Percentiles rank a stretch among this genome's conserved stretches.
phyloP scores from a whole-genome alignment of 1,140 invertebrate genomes.

The Cardiocondyla obscurior region DNA sequence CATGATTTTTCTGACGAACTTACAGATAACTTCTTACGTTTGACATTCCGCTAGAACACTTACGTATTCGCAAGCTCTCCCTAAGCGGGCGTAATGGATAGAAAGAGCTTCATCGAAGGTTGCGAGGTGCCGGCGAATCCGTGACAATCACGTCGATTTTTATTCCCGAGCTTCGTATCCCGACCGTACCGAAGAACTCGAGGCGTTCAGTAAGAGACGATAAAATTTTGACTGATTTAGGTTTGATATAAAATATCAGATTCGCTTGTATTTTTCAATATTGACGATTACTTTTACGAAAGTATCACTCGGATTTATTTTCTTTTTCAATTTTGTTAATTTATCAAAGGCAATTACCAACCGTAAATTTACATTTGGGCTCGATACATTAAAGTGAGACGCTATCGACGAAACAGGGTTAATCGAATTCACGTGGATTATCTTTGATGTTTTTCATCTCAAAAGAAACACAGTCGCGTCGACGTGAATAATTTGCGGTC shows the following conservation, averaged over 20 bases:
- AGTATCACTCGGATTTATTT: not conserved
- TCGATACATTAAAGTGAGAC: not conserved
- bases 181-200: slow-evolving; percentile 53
- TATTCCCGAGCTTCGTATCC: slow-evolving; percentile 65
- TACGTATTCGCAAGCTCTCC: slow-evolving; percentile 48
- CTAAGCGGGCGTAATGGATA: slow-evolving; percentile 65
- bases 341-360: not conserved
- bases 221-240: too few relatives aligned
- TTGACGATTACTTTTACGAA: not conserved
- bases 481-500: slow-evolving; percentile 60
- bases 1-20: not conserved
- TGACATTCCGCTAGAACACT: slow-evolving; percentile 67
- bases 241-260: slow-evolving; percentile 57
- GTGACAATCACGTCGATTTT: slow-evolving; percentile 66
- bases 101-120: slow-evolving; percentile 67
- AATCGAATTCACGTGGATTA: slow-evolving; percentile 51
- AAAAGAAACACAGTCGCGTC: slow-evolving; percentile 54
- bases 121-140: slow-evolving; percentile 44
- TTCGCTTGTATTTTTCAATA: not conserved
- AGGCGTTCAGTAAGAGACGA: slow-evolving; percentile 48
- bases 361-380: not conserved
- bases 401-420: slow-evolving; percentile 43
- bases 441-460: slow-evolving; percentile 55
- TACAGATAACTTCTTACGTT: not conserved
- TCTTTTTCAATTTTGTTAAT: not conserved